These are phyloP conservation scores for Rutpela maculata DNA, from an alignment of 2,888 invertebrate genomes.

Conservation along the genomic window DNA sequence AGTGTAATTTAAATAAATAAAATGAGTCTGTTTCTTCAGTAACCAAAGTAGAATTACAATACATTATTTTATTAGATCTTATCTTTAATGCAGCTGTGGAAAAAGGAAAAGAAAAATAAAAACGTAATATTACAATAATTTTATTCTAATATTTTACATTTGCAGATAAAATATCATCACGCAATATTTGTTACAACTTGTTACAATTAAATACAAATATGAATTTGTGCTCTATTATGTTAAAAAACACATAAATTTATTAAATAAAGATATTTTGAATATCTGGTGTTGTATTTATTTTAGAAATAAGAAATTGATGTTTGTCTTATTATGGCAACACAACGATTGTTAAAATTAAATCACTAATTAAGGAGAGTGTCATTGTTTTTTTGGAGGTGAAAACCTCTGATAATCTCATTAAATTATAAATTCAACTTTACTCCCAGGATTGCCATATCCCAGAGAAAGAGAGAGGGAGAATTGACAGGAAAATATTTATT, in stretches of 20 bases:
- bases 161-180: slow-evolving; percentile 54
- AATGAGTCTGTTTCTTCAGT: too few species aligned
- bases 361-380: neutral
- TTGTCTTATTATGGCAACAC: neutral
- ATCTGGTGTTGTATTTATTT: slow-evolving; percentile 17
- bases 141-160: slow-evolving; percentile 60
- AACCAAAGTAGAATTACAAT: too few species aligned
- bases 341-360: neutral
- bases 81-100: too few species aligned
- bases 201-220: slow-evolving; percentile 44
- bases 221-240: slow-evolving; percentile 49
- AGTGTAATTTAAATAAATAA: too few species aligned
- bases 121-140: slow-evolving; percentile 55
- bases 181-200: slow-evolving; percentile 47
- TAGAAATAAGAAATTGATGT: slow-evolving; percentile 15
- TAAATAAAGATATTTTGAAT: slow-evolving; percentile 21
- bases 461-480: too few species aligned
- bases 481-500: too few species aligned
- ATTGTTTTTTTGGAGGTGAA: neutral
- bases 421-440: neutral
- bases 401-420: neutral
- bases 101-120: slow-evolving; percentile 17
- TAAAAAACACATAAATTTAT: slow-evolving; percentile 30
- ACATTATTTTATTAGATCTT: too few species aligned
- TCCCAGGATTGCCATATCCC: too few species aligned